These are phyloP conservation scores for Distichodus sexfasciatus DNA, from an alignment of 2,797 vertebrate species.

Conservation along the genomic window DNA sequence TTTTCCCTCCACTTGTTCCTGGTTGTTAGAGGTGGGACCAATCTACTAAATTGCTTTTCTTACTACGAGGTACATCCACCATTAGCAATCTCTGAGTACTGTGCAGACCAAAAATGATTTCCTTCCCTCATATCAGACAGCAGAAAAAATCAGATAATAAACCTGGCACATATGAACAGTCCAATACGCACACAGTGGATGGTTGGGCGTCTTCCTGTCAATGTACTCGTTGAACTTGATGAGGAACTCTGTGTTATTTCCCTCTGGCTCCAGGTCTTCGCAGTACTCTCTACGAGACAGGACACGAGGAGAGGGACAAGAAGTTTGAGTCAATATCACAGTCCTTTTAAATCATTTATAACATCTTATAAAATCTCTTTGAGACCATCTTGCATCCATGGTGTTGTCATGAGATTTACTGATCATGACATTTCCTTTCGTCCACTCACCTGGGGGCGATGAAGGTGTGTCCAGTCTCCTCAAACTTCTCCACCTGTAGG, in stretches of 20 bases:
- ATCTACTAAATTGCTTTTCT: too few relatives aligned
- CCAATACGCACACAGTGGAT: constrained; percentile 84
- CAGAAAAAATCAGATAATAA: not conserved
- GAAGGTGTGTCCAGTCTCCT: constrained; percentile 87
- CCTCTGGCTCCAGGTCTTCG: constrained; percentile 78
- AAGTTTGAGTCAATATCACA: too few relatives aligned
- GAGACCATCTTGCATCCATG: not conserved
- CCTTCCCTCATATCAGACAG: too few relatives aligned
- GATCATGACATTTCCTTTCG: too few relatives aligned
- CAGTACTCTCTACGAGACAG: constrained; percentile 82
- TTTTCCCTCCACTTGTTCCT: too few relatives aligned
- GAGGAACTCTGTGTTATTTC: constrained; percentile 91
- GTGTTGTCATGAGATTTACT: too few relatives aligned
- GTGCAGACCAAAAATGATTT: too few relatives aligned
- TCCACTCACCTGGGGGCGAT: constrained; percentile 88
- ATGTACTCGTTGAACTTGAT: constrained; percentile 90
- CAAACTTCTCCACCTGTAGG: constrained; percentile 83
- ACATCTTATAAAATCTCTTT: not conserved
- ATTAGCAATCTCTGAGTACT: too few relatives aligned
- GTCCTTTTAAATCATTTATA: not conserved
- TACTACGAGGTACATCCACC: too few relatives aligned
- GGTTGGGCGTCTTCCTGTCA: constrained; percentile 86
- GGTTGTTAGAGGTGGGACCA: too few relatives aligned
- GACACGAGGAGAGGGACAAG: not conserved
- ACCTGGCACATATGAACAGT: not conserved